These are phyloP conservation scores for Lithophane socia DNA, from an alignment of 2,888 invertebrate species.

Conservation along the genomic window DNA sequence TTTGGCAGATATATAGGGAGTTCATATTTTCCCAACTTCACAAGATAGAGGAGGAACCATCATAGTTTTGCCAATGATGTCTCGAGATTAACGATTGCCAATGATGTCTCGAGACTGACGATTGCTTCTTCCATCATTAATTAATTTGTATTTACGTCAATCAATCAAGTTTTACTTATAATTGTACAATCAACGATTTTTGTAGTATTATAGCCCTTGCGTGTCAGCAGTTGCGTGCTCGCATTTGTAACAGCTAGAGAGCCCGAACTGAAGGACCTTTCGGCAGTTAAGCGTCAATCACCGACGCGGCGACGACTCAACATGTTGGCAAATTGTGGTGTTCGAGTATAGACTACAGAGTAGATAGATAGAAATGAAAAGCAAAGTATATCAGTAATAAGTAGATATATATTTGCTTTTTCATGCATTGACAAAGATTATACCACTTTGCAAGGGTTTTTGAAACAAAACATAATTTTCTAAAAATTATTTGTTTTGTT, in stretches of 20 bases:
- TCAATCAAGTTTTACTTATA: background rate
- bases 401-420: background rate
- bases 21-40: background rate
- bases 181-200: background rate
- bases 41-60: background rate
- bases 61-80: background rate
- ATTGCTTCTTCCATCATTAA: background rate
- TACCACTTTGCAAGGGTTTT: too few relatives aligned
- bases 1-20: background rate
- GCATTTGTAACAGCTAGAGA: background rate
- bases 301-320: background rate
- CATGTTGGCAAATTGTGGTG: background rate
- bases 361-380: too few relatives aligned
- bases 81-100: too few relatives aligned
- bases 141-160: background rate
- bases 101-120: background rate
- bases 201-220: background rate
- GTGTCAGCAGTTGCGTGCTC: slow-evolving; percentile 5
- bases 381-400: too few relatives aligned
- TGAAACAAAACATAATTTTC: background rate
- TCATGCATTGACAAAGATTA: background rate
- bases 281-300: slow-evolving; percentile 7
- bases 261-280: background rate
- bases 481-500: background rate
- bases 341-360: background rate